Conservation (phyloP, 2,888 invertebrate species). For the Mimas tiliae region DNA sequence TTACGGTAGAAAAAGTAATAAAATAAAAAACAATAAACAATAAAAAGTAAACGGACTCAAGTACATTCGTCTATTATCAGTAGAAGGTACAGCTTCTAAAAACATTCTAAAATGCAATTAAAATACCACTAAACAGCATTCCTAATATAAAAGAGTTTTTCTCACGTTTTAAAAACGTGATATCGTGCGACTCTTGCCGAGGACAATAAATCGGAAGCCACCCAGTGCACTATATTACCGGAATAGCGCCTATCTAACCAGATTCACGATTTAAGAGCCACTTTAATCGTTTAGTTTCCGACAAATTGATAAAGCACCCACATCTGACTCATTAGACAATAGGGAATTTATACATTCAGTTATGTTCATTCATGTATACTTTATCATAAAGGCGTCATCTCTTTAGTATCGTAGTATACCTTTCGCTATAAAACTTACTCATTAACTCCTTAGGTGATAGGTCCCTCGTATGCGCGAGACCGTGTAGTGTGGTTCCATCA, state of each 20-base stretch:
- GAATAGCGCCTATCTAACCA: constrained; percentile 74
- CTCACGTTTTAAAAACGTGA: constrained; percentile 21
- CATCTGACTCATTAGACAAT: constrained; percentile 50
- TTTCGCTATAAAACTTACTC: too few species aligned
- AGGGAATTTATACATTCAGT: background rate
- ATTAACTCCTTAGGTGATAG: too few species aligned
- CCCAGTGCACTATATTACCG: constrained; percentile 66
- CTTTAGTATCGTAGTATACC: too few species aligned
- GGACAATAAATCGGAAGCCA: constrained; percentile 67
- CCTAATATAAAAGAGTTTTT: constrained; percentile 17
- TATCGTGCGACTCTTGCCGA: constrained; percentile 34
- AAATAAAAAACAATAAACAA: too few species aligned
- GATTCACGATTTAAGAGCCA: constrained; percentile 70
- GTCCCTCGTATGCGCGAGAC: too few species aligned
- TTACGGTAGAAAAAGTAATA: too few species aligned
- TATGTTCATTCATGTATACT: background rate
- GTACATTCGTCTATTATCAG: too few species aligned
- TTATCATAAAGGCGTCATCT: background rate
- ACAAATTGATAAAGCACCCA: constrained; percentile 64
- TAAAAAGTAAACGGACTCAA: too few species aligned
- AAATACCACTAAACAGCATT: constrained; percentile 6
- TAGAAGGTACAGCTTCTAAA: background rate
- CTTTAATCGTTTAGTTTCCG: constrained; percentile 67
- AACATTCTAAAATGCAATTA: background rate
- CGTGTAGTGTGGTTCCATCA: too few species aligned